phyloP scores from a whole-genome alignment of 2,797 vertebrate species.

The Tragopan temminckii region DNA sequence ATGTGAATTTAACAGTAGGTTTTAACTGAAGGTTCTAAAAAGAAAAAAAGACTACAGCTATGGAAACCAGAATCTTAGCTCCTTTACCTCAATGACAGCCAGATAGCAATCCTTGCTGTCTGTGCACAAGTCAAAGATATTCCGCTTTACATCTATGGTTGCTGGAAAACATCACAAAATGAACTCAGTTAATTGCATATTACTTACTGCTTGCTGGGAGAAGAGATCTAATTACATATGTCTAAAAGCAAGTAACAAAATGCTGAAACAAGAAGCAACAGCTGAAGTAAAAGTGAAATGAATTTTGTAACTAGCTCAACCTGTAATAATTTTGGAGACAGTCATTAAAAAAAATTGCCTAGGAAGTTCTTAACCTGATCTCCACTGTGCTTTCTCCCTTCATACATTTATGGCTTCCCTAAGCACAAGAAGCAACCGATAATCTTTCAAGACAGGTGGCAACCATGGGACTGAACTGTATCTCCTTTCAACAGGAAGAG shows the following conservation, averaged over 20 bases:
- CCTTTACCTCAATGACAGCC: slow-evolving; percentile 95
- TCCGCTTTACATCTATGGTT: slow-evolving; percentile 97
- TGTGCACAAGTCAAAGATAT: slow-evolving; percentile 98
- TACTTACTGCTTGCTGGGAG: background rate
- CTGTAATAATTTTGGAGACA: background rate
- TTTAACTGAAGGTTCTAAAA: background rate
- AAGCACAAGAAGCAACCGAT: background rate
- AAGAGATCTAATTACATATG: background rate
- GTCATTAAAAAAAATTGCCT: background rate
- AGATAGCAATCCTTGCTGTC: slow-evolving; percentile 99
- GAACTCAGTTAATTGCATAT: background rate
- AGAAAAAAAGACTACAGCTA: background rate
- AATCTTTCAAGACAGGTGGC: background rate
- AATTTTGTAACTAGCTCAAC: background rate
- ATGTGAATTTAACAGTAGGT: background rate
- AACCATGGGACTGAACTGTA: background rate
- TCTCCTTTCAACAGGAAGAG: background rate
- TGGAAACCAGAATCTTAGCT: background rate
- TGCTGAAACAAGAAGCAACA: background rate
- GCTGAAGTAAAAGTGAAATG: background rate
- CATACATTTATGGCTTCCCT: background rate
- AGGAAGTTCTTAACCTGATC: background rate
- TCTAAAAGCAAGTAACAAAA: background rate
- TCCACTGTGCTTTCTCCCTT: background rate
- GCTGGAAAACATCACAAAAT: slow-evolving; percentile 84